Evolutionary conservation across 2,113 vertebrate genomes (phyloP), one percentile per base, ranked within the genome.

Genomic region (Neodontobutis hainanensis): DNA sequence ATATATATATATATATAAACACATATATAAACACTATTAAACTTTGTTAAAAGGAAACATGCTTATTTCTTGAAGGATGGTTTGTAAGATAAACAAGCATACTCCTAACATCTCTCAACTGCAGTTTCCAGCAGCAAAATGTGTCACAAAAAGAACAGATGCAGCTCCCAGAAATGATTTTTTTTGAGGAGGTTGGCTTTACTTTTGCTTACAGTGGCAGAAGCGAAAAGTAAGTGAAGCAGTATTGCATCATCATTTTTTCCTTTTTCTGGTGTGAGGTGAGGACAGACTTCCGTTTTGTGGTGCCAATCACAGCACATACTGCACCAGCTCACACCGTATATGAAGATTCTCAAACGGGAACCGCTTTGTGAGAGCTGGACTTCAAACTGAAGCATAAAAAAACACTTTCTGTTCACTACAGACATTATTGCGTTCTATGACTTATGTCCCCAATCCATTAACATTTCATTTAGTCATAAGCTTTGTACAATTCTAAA

Each of bases 151-250:
- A 50, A 50, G 48, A 50, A 6, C 11, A 12, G 7, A 7, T 35
- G 32, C 50, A 3, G 51, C 51, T 55, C 32, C 5, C 6, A 34
- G 51, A 35, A 12, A 55, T 36, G 32, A 32, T n/a, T 36, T 55
- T 53, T 12, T 55, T 32, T 55, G 51, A 12, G 51, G 11, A 34
- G 7, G 11, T 11, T 46, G 44, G 44, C 44, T 11, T 55, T 55
- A 36, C 51, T 55, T 36, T 6, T 36, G 34, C 51, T 55, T 55
- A 55, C 51, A 35, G 32, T 36, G 51, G 51, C 34, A 55, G 32
- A 8, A 55, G 51, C 34, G 8, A 5, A 55, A 36, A 55, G 32
- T 55, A 12, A 52, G 19, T 34, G 50, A 34, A 34, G 27, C 9
- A 55, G 32, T 8, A n/a, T 55, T 55, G 51, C 51, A 55, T 55